Evolutionary conservation across 64 coral and sea anemone genomes (phyloP).

Genomic region (Dendronephthya gigantea): DNA sequence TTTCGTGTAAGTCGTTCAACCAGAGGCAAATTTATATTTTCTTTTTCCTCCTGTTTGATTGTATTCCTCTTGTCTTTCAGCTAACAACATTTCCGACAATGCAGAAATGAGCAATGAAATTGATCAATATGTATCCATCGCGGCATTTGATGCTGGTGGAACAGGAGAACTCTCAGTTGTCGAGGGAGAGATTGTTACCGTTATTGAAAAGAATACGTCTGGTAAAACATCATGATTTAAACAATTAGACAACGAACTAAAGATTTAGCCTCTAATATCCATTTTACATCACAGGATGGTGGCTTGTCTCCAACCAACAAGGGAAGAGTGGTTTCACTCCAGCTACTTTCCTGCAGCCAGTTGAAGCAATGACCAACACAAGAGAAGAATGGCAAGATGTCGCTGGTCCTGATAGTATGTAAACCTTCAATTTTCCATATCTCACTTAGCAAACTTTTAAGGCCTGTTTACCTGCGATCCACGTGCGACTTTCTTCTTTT

Average conservation of each 20-base stretch:
- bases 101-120: neutral
- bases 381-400: conserved; percentile 66
- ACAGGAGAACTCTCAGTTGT: conserved; percentile 64
- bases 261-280: neutral
- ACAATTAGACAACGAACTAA: neutral
- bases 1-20: neutral
- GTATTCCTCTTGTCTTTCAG: neutral
- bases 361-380: conserved; percentile 3
- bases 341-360: conserved; percentile 72
- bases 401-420: conserved; percentile 49
- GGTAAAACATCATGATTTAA: conserved; percentile 26
- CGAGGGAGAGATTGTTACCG: conserved; percentile 67
- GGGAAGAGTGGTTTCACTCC: conserved; percentile 73
- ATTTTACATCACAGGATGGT: conserved; percentile 54
- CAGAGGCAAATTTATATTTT: too few relatives aligned
- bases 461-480: too few relatives aligned
- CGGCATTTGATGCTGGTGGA: conserved; percentile 32
- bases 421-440: too few relatives aligned
- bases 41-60: too few relatives aligned
- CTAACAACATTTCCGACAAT: neutral
- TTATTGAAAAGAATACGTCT: conserved; percentile 91
- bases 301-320: conserved; percentile 67
- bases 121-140: conserved; percentile 28
- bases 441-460: too few relatives aligned
- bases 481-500: too few relatives aligned